Evolutionary conservation across 64 coral and sea anemone genomes (phyloP), one percentile per base, ranked within the genome.

Genomic region (Trachythela sp.): DNA sequence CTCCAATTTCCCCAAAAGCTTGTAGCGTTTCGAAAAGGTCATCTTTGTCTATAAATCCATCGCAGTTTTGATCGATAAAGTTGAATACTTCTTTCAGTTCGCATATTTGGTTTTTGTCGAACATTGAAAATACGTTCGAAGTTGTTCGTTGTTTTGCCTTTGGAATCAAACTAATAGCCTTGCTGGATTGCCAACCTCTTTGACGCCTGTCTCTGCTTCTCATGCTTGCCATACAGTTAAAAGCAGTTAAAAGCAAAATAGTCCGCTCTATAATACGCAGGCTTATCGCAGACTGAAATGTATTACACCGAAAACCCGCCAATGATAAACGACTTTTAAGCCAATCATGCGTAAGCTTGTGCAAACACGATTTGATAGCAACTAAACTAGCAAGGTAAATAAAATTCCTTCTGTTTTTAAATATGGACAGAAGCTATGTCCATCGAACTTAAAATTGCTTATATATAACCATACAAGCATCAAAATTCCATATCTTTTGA

Each of bases 1-100:
- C 20, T 3, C 35, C 31, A 2, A 9, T 22, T 37, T 35, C 4
- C 8, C 75, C 75, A 20, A 80, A 30, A 6, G 75, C 75, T 35
- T 15, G 31, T 2, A 80, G 33, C 8, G 75, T 80, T 39, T 80
- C 75, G 2, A 80, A 37, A 15, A 80, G 37, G 34, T 80, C 75
- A 37, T 35, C 37, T 38, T 30, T 80, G 37, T 39, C 75, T 37
- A 80, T 80, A 80, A 80, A 80, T 39, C 75, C 75, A 80, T 80
- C 75, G 20, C 75, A 80, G 20, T 80, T 29, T 80, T 80, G 75
- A 80, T 80, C 75, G 75, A 80, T 80, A 15, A 80, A 37, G 75
- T 80, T 80, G 38, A 80, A 80, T 30, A 80, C 75, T 39, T 35
- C 75, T 18, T 37, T 80, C 14, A 80, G 75, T 80, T 80, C 75